Evolutionary conservation across 2,888 invertebrate species (phyloP), one percentile per base, ranked within the genome.

Genomic region (Gibbula magus): DNA sequence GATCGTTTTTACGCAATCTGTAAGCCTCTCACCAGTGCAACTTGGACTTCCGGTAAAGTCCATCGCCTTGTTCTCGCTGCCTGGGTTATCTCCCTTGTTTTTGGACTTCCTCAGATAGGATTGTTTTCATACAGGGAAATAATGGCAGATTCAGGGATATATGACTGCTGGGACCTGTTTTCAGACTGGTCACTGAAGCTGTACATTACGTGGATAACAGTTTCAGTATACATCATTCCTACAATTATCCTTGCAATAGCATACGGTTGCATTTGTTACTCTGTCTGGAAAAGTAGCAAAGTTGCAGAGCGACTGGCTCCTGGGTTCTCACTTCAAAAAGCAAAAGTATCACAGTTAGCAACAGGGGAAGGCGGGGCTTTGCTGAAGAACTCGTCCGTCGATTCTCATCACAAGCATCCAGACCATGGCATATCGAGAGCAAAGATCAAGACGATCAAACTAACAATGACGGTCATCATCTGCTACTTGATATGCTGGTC

Each of bases 401-500:
- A 39, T 75, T 93, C 70, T 93, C 85, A 85, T 54, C 86, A 85
- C 20, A 76, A 86, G 25, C 90, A 91, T 3, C 92, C 92, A 82
- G 91, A 93, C 18, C 80, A 85, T 18, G 87, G 88, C 79, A 94
- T 93, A 56, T 92, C 93, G 10, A 88, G 89, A 75, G 92, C 93
- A 22, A 93, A 93, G 80, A 91, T 94, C n/a, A 94, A 93, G 85
- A 94, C 94, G 2, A 92, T 94, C 8, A 93, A 94, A 79, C 85
- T 94, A 79, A 94, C 94, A 3, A 86, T 93, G 73, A 93, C 93
- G 0, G 94, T 94, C 18, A 93, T 94, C 53, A 87, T 94, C 39
- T 95, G 95, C 90, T 96, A 96, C 91, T 94, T 95, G 61, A 91
- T 95, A 66, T 95, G 96, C 86, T 96, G 95, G 88, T 94, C 94